Base-by-base conservation (phyloP, 2,888 invertebrate genomes). In the Drosophila monieri region DNA sequence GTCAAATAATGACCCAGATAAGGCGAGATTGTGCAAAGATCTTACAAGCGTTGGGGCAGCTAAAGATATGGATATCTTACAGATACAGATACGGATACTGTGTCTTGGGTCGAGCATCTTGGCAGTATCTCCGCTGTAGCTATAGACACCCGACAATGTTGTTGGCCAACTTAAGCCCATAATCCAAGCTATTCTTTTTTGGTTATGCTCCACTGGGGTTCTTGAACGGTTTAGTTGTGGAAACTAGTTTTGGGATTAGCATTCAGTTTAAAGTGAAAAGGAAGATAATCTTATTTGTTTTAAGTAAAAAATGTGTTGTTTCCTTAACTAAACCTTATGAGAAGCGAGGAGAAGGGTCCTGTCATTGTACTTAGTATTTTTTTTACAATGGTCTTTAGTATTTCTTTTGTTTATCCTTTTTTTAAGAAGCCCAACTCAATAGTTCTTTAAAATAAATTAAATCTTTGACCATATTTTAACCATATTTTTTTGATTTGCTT, bases 1-100 rank as follows among this genome's bases (percentile, higher is more conserved):
- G 65, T 59, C 80, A 77, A 74, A 83, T 80, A 80, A 76, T 84
- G 76, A 78, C 80, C 78, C 56, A 80, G 80, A 80, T 84, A 84
- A 80, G 72, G 61, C 48, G 4, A 51, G 76, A 84, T 71, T 72
- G 72, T 57, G 64, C 78, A 47, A 18, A 46, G 46, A 35, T 46
- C 35, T 8, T 30, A 9, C 9, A 53, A n/a, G 18, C 54, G 39
- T 43, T 23, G 14, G 35, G 39, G 44, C 32, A n/a, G 27, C 10
- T 43, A 12, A 21, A 44, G 21, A 35, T 18, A 39, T 2, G 51
- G 48, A 48, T 35, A 55, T 48, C 15, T 43, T 27, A 44, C 21
- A 27, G 56, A 44, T 32, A 44, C 35, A 53, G 56, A 43, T 15
- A 53, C 44, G 21, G 21, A 23, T 27, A 27, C 27, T 18, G 62